phyloP scores from a whole-genome alignment of 2,888 invertebrate genomes.

The Cryptocheilus praepositus region DNA sequence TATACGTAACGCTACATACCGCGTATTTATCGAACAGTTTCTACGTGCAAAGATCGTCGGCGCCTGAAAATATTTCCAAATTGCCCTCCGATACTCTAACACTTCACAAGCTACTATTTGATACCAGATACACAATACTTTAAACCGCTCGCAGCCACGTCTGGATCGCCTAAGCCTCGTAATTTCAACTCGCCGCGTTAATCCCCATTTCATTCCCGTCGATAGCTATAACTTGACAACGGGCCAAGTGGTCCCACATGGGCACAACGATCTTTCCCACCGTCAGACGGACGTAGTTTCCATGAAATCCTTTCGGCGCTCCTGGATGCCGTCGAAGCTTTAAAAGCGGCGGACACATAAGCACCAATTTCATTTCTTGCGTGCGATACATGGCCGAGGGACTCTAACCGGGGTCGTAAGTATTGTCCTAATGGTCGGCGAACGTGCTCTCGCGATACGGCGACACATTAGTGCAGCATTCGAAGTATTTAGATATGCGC shows the following conservation, averaged over 20 bases:
- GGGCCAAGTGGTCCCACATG: slow-evolving; percentile 14
- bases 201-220: too few species aligned
- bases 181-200: too few species aligned
- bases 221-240: too few species aligned
- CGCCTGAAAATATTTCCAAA: too few species aligned
- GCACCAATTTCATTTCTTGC: slow-evolving; percentile 12
- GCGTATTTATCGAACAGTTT: too few species aligned
- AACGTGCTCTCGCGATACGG: slow-evolving; percentile 57
- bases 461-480: slow-evolving; percentile 57
- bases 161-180: too few species aligned
- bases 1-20: too few species aligned
- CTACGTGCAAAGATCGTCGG: too few species aligned
- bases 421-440: slow-evolving; percentile 23
- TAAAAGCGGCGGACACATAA: background rate
- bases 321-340: background rate
- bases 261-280: slow-evolving; percentile 32
- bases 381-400: slow-evolving; percentile 18
- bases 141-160: too few species aligned
- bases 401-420: slow-evolving; percentile 10
- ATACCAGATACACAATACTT: too few species aligned
- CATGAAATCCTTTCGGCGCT: slow-evolving; percentile 33
- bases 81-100: too few species aligned
- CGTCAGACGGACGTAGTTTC: slow-evolving; percentile 28
- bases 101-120: too few species aligned
- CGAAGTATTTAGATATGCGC: slow-evolving; percentile 45